Base-by-base conservation (phyloP, 30 jellyfish, hydroid and myxozoan genomes). In the Catostylus mosaicus region DNA sequence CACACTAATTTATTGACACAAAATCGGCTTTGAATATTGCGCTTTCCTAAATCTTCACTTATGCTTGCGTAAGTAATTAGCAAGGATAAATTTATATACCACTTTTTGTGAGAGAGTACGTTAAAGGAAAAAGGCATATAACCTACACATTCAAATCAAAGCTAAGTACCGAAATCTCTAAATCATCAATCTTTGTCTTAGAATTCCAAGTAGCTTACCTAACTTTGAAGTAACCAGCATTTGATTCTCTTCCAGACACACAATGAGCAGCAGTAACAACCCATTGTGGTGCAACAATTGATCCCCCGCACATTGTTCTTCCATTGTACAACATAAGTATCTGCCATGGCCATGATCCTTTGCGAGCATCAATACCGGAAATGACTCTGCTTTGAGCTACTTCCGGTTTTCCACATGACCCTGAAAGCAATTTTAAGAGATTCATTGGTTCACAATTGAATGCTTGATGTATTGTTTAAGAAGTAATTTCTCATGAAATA, bases 271-370 rank as follows among this genome's bases (percentile, higher is more conserved):
- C 94, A 73, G 94, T 84, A 7, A 84, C 94, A 37, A 84, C 88
- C 94, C 94, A 84, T 52, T 62, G 78, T 6, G 88, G 87, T 11
- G 87, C 62, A 46, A 84, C 50, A 30, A 84, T 47, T 8, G 94
- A 84, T 19, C 94, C 94, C 6, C 94, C 94, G 32, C 94, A 84
- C 76, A 45, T 74, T 40, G 88, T 47, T 48, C 94, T 45, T 59
- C 94, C 94, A 43, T 73, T 84, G 71, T 60, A 72, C 12, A 72
- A 18, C 94, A 84, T 84, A 30, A 84, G 94, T 24, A 74, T 84
- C 65, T 84, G 94, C 94, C 94, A 84, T 33, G 94, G 94, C 94
- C 94, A 84, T 35, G 94, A 72, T 50, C 94, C 94, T 45, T 30
- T 51, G 43, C 48, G 54, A 6, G 94, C 94, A 62, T 73, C 63